Conservation (phyloP, 2,888 invertebrate species). For the Ditylenchus weischeri region DNA sequence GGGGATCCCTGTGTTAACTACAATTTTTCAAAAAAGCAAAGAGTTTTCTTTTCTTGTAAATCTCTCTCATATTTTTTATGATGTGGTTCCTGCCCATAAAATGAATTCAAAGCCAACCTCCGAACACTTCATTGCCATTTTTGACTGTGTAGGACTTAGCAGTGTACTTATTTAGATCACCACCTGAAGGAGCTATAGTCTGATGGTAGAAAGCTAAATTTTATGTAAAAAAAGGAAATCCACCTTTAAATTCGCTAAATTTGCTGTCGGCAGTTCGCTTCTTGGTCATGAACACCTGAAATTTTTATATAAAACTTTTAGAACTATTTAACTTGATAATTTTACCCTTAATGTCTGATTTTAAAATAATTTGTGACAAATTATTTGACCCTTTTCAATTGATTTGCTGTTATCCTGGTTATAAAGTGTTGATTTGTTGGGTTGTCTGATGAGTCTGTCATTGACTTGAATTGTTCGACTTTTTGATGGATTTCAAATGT, state of each 20-base stretch:
- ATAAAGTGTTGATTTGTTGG: too few species aligned
- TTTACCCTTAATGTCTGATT: not conserved
- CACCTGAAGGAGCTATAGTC: constrained; percentile 26
- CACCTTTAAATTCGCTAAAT: constrained; percentile 53
- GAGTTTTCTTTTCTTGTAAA: constrained; percentile 10
- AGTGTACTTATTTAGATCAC: constrained; percentile 58
- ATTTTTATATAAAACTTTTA: too few species aligned
- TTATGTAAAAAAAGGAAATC: constrained; percentile 48
- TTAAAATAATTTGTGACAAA: too few species aligned
- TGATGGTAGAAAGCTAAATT: constrained; percentile 8
- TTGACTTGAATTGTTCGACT: too few species aligned
- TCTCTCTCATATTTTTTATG: constrained; percentile 4
- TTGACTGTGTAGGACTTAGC: constrained; percentile 55
- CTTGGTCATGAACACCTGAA: constrained; percentile 58
- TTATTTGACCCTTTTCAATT: too few species aligned
- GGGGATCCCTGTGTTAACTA: too few species aligned
- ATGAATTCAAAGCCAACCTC: constrained; percentile 41
- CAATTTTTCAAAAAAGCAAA: too few species aligned
- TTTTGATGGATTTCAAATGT: too few species aligned
- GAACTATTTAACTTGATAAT: not conserved
- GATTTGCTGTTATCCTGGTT: too few species aligned
- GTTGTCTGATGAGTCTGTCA: too few species aligned
- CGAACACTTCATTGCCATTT: constrained; percentile 57
- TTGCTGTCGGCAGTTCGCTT: constrained; percentile 55
- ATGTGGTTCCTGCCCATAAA: constrained; percentile 10